Percentiles rank a stretch among this genome's conserved stretches.
Evolutionary conservation across 2,888 invertebrate genomes (phyloP).

Genomic region (Prionchulus punctatus): DNA sequence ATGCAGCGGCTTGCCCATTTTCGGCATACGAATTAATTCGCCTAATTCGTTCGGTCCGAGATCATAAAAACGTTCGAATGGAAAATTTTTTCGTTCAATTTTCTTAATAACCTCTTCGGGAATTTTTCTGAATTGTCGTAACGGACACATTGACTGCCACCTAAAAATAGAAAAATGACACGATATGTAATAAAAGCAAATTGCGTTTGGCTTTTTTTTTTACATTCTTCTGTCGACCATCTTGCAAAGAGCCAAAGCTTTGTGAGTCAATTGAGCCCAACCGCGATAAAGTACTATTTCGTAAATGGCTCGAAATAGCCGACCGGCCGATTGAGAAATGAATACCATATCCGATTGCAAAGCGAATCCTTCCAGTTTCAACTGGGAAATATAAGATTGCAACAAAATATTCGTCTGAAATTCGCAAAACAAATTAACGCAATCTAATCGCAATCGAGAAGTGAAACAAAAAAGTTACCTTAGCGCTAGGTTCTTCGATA

Average conservation of each 20-base stretch:
- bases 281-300: slow-evolving; percentile 81
- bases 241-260: slow-evolving; percentile 82
- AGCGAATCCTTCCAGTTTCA: slow-evolving; percentile 94
- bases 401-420: slow-evolving; percentile 61
- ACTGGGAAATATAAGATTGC: slow-evolving; percentile 92
- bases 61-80: slow-evolving; percentile 60
- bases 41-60: slow-evolving; percentile 92
- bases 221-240: slow-evolving; percentile 92
- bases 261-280: slow-evolving; percentile 95
- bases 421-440: too few relatives aligned
- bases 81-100: slow-evolving; percentile 72
- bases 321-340: slow-evolving; percentile 87
- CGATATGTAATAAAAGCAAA: background rate
- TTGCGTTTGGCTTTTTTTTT: slow-evolving; percentile 14
- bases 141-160: slow-evolving; percentile 98
- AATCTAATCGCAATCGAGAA: too few relatives aligned
- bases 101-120: slow-evolving; percentile 92
- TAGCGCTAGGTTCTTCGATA: slow-evolving; percentile 93
- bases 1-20: slow-evolving; percentile 83
- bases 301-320: slow-evolving; percentile 84
- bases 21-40: slow-evolving; percentile 74
- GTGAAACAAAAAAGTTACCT: too few relatives aligned
- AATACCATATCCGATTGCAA: slow-evolving; percentile 99
- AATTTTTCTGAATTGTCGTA: slow-evolving; percentile 81
- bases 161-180: slow-evolving; percentile 7